Base-by-base conservation (phyloP, 2,797 vertebrate species). In the Tragelaphus eurycerus region DNA sequence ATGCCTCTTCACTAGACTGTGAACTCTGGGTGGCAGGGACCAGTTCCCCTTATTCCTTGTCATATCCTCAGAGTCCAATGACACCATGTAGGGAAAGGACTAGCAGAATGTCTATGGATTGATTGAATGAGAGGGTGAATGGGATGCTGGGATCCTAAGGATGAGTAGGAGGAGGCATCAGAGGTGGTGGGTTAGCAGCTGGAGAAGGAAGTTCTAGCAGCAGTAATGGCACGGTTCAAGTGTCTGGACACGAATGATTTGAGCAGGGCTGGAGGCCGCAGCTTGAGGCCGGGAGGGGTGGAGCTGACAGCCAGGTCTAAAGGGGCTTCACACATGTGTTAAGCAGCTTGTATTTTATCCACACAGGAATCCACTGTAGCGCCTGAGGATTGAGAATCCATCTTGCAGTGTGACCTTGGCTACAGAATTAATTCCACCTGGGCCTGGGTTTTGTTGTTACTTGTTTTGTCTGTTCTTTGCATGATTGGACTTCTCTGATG, bases 271-370 rank as follows among this genome's bases (percentile, higher is more conserved):
- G 25, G 29, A 29, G 52, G n/a, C 19, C 7, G 0, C 17, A 46
- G 23, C 0, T 29, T 21, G 50, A 59, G 74, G 16, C 12, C 0
- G 6, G 15, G 4, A 52, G 3, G 38, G 52, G n/a, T 46, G 59
- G 57, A 52, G 17, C 4, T 3, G 25, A n/a, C 0, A 7, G 34
- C 12, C 0, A 0, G n/a, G 23, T n/a, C 67, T n/a, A 6, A 6
- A 50, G 38, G 19, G 34, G 2, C 23, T 78, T 85, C 29, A 4
- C 11, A 13, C 25, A 1, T 8, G 15, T 27, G 4, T 15, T 62
- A 57, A 86, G 43, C 43, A 31, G 8, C 25, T 64, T 43, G 54
- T 21, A 84, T 34, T 67, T 86, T 13, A 25, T 15, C 57, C 50
- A 38, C 46, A 38, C 16, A 31, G 57, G 52, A 16, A 16, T 2